A percentile compares a stretch with the other conserved stretches of the same genome.
Conservation (phyloP, 1,140 invertebrate genomes). For the Scaptomyza montana region DNA sequence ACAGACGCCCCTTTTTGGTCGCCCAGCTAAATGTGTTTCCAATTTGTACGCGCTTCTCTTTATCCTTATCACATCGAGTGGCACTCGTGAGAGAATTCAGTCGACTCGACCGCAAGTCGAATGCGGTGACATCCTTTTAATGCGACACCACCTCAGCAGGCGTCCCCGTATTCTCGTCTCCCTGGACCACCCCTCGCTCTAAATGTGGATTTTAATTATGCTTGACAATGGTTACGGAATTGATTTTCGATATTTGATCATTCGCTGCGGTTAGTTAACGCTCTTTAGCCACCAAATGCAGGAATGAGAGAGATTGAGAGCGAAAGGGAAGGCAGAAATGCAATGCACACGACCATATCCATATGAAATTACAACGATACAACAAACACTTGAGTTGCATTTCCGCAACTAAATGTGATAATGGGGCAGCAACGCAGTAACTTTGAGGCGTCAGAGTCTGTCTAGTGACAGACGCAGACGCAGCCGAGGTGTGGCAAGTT, state of each 20-base stretch:
- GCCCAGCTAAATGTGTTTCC: constrained; percentile 71
- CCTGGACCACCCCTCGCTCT: constrained; percentile 33
- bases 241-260: constrained; percentile 83
- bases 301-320: neutral
- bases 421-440: constrained; percentile 14
- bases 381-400: constrained; percentile 65
- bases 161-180: constrained; percentile 31
- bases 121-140: constrained; percentile 73
- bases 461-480: constrained; percentile 4
- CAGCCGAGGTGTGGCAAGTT: constrained; percentile 17
- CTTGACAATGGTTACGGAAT: constrained; percentile 74
- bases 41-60: constrained; percentile 62
- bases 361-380: constrained; percentile 68
- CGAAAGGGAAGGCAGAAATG: constrained; percentile 47
- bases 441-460: constrained; percentile 32
- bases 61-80: constrained; percentile 77
- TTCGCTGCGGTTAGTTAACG: constrained; percentile 81
- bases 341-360: constrained; percentile 35
- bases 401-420: constrained; percentile 52
- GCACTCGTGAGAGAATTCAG: constrained; percentile 79
- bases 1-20: constrained; percentile 40
- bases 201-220: constrained; percentile 74
- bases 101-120: constrained; percentile 65
- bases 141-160: constrained; percentile 75
- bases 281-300: constrained; percentile 60